Evolutionary conservation across 2,888 invertebrate species (phyloP).

Genomic region (Patella caerulea): DNA sequence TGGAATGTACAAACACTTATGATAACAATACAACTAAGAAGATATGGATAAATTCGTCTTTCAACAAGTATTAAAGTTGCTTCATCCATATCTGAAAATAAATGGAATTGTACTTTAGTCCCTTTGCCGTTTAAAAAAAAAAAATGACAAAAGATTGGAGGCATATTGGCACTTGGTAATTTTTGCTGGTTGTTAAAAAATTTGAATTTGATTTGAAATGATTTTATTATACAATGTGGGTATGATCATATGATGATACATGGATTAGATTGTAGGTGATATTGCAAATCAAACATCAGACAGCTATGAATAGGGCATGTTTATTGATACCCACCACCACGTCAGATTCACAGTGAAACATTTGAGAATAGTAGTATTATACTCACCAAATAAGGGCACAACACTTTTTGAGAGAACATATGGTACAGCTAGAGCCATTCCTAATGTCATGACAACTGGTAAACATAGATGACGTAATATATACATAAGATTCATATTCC

Average conservation of each 20-base stretch:
- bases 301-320: neutral
- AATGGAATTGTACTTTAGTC: no score
- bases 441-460: constrained; percentile 90
- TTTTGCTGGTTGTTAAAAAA: no score
- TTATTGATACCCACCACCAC: neutral
- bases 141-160: no score
- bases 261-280: neutral
- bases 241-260: no score
- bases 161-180: no score
- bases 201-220: no score
- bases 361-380: neutral
- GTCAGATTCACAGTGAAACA: no score
- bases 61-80: constrained; percentile 81
- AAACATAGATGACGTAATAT: constrained; percentile 88
- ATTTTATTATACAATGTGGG: no score
- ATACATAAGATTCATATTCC: constrained; percentile 91
- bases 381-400: constrained; percentile 73
- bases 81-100: constrained; percentile 67
- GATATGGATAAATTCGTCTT: constrained; percentile 89
- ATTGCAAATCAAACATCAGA: neutral
- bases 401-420: constrained; percentile 86
- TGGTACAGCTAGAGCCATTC: constrained; percentile 91
- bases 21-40: constrained; percentile 81
- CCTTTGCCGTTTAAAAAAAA: no score
- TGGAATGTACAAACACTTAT: constrained; percentile 85